phyloP scores from a whole-genome alignment of 2,113 vertebrate species.

The Python bivittatus region DNA sequence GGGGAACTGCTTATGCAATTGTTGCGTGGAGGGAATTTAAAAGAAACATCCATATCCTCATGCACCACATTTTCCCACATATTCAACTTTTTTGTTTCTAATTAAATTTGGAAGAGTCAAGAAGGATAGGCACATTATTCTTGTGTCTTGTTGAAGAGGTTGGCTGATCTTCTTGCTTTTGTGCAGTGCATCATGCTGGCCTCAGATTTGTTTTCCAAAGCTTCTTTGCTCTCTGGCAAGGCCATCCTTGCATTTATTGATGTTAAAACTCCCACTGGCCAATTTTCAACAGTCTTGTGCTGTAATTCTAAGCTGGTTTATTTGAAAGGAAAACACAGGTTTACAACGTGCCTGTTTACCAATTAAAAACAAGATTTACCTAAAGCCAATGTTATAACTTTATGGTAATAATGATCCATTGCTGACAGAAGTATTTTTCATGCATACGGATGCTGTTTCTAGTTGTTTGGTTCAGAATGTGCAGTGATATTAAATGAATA shows the following conservation, averaged over 20 bases:
- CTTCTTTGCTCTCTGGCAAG: background rate
- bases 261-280: background rate
- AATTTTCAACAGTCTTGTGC: background rate
- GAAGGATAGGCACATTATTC: background rate
- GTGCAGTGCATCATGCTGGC: background rate
- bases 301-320: background rate
- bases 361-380: too few relatives aligned
- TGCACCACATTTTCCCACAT: background rate
- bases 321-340: background rate
- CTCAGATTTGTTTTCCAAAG: background rate
- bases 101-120: background rate
- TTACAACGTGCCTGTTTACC: too few relatives aligned
- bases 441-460: too few relatives aligned
- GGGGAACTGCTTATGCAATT: background rate
- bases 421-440: too few relatives aligned
- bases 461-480: too few relatives aligned
- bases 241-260: background rate
- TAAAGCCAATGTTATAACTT: too few relatives aligned
- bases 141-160: background rate
- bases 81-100: background rate
- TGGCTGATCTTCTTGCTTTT: background rate
- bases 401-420: too few relatives aligned
- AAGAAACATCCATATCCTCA: too few relatives aligned
- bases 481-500: too few relatives aligned
- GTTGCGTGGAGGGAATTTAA: background rate